Evolutionary conservation across 2,797 vertebrate species (phyloP).

Genomic region (Trachops cirrhosus): DNA sequence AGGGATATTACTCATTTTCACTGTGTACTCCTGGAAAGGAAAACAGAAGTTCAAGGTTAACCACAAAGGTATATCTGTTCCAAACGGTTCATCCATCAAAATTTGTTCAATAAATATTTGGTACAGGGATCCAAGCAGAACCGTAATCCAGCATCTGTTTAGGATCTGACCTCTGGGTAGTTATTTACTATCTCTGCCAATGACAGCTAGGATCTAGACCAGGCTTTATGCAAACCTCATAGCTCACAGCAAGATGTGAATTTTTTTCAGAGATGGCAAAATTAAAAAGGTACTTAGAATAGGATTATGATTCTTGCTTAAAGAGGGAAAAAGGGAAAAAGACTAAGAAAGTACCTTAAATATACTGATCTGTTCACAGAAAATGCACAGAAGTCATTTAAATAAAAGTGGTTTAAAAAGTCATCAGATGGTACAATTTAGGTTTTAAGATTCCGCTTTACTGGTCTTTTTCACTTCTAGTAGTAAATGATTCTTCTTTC

Average conservation of each 20-base stretch:
- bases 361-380: background rate
- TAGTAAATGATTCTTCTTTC: constrained; percentile 5
- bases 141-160: background rate
- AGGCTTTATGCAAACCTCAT: background rate
- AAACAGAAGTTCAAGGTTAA: background rate
- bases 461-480: background rate
- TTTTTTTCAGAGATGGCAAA: background rate
- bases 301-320: background rate
- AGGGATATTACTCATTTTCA: constrained; percentile 84
- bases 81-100: background rate
- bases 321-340: background rate
- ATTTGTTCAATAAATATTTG: background rate
- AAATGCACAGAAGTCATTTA: background rate
- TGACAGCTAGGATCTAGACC: background rate
- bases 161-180: background rate
- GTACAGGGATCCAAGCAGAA: background rate
- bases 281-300: background rate
- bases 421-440: background rate
- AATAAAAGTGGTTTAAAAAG: constrained; percentile 1
- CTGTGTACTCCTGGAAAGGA: constrained; percentile 85
- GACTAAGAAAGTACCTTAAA: background rate
- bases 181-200: background rate
- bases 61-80: background rate
- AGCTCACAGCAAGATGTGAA: background rate
- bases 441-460: background rate